phyloP scores from a whole-genome alignment of 1,140 invertebrate genomes.

The Zaprionus camerounensis region DNA sequence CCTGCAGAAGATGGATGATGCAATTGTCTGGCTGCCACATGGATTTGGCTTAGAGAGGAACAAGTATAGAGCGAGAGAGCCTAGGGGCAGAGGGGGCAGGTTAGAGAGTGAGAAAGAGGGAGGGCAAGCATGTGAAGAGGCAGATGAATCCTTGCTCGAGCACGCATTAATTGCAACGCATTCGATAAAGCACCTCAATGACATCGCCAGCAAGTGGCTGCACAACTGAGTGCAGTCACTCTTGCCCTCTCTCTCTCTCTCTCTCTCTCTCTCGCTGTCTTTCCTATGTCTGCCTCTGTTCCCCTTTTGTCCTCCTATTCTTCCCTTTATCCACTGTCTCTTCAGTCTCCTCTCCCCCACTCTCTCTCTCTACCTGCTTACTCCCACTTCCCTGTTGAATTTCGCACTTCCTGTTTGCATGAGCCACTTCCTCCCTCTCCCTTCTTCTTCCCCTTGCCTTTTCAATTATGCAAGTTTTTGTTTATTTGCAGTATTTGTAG shows the following conservation, averaged over 20 bases:
- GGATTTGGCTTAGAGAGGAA: constrained; percentile 28
- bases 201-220: constrained; percentile 25
- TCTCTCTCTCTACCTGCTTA: too few species aligned
- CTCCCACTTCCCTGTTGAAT: neutral
- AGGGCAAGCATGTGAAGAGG: neutral
- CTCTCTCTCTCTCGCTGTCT: neutral
- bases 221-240: neutral
- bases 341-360: too few species aligned
- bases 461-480: constrained; percentile 71
- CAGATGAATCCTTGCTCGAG: constrained; percentile 44
- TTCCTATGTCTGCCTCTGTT: neutral
- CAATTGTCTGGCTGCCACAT: constrained; percentile 66
- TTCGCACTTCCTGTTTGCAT: constrained; percentile 28
- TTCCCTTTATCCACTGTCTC: neutral
- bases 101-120: neutral
- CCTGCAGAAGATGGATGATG: constrained; percentile 70
- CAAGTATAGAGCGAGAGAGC: neutral
- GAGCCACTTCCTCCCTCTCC: neutral
- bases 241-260: neutral
- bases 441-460: constrained; percentile 14
- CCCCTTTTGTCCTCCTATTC: neutral
- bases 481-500: constrained; percentile 6
- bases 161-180: constrained; percentile 64
- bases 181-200: constrained; percentile 47
- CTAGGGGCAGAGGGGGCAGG: neutral